Conservation (phyloP, 2,797 vertebrate genomes). For the Scomberomorus guttatus region DNA sequence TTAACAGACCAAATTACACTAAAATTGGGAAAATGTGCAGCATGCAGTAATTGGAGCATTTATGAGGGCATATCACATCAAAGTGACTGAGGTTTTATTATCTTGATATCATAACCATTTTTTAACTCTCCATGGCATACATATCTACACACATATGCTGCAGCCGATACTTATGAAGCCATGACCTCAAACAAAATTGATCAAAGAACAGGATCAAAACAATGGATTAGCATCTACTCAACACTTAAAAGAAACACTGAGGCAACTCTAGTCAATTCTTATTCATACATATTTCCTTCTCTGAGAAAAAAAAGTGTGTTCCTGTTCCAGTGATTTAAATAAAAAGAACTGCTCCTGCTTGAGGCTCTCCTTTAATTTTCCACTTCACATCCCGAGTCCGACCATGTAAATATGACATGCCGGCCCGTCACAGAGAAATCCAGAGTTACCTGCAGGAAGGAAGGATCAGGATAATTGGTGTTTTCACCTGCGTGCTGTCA, state of each 20-base stretch:
- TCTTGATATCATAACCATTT: no score
- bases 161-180: neutral
- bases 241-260: neutral
- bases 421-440: conserved; percentile 44
- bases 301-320: conserved; percentile 4
- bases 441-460: conserved; percentile 36
- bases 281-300: conserved; percentile 23
- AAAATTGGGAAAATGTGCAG: neutral
- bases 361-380: conserved; percentile 65
- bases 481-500: conserved; percentile 42
- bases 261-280: conserved; percentile 14
- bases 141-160: neutral
- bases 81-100: neutral
- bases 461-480: conserved; percentile 14
- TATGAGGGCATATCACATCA: no score
- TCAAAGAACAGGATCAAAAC: conserved; percentile 12
- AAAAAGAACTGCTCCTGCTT: conserved; percentile 53
- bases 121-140: no score
- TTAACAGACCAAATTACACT: neutral
- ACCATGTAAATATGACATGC: conserved; percentile 49
- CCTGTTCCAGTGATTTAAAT: conserved; percentile 53
- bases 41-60: no score
- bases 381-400: conserved; percentile 53
- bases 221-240: neutral
- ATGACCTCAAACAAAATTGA: neutral